Conservation (phyloP, 2,888 invertebrate genomes). For the Neoitamus cyanurus region DNA sequence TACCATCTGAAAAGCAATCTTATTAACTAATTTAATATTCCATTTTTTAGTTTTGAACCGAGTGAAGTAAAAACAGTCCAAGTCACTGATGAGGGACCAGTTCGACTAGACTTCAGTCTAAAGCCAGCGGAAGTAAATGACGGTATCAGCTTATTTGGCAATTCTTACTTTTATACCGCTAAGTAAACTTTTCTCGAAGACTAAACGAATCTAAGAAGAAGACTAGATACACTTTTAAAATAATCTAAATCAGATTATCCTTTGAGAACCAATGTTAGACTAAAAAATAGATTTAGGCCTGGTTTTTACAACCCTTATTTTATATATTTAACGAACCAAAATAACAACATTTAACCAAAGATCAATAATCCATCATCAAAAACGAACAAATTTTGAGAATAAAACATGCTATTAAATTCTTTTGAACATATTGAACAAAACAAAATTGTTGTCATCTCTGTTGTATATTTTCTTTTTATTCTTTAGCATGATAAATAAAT, state of each 20-base stretch:
- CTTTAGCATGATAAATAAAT: neutral
- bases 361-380: neutral
- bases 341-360: neutral
- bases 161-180: constrained; percentile 60
- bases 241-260: neutral
- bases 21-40: neutral
- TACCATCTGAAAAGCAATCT: neutral
- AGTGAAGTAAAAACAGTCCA: constrained; percentile 64
- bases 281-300: neutral
- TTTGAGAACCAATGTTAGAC: neutral
- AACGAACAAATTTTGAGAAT: neutral
- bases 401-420: neutral
- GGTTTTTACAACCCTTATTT: neutral
- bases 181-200: constrained; percentile 11
- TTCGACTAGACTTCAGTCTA: constrained; percentile 64
- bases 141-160: constrained; percentile 65
- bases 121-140: constrained; percentile 63
- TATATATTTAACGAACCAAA: neutral
- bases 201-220: neutral
- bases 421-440: neutral
- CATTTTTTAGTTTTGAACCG: constrained; percentile 68
- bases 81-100: constrained; percentile 63
- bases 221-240: neutral
- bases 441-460: neutral
- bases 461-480: neutral